phyloP scores from a whole-genome alignment of 1,140 invertebrate genomes.

The Himalopsyche phryganea region DNA sequence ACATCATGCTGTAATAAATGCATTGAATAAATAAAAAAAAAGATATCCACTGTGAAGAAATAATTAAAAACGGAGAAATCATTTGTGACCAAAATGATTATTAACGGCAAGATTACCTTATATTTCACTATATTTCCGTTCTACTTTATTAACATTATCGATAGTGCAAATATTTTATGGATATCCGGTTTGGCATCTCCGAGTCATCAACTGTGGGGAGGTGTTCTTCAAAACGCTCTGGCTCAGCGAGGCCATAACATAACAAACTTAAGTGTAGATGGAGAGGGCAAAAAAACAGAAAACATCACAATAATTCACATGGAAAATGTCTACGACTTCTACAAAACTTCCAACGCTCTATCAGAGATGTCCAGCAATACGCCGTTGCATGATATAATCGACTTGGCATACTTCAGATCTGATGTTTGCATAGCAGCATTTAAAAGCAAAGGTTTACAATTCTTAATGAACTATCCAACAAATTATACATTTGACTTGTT shows the following conservation, averaged over 20 bases:
- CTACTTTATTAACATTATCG: background rate
- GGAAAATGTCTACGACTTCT: constrained; percentile 31
- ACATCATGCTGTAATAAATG: no score
- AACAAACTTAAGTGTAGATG: constrained; percentile 32
- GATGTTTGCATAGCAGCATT: constrained; percentile 25
- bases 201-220: constrained; percentile 33
- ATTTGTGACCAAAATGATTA: no score
- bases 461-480: constrained; percentile 28
- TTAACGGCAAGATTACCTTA: no score
- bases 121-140: no score
- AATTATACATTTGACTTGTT: constrained; percentile 36
- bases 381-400: constrained; percentile 15
- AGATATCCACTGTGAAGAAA: no score
- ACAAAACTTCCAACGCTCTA: constrained; percentile 3
- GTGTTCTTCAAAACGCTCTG: constrained; percentile 25
- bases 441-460: constrained; percentile 19
- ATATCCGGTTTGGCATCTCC: constrained; percentile 26
- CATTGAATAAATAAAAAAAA: no score
- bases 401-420: constrained; percentile 23
- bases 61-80: no score
- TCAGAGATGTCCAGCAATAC: constrained; percentile 7
- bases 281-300: constrained; percentile 8
- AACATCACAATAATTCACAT: constrained; percentile 34
- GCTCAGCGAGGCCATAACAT: constrained; percentile 33
- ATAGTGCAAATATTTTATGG: constrained; percentile 26